Conservation (phyloP, 2,888 invertebrate species). For the Aporophyla lueneburgensis region DNA sequence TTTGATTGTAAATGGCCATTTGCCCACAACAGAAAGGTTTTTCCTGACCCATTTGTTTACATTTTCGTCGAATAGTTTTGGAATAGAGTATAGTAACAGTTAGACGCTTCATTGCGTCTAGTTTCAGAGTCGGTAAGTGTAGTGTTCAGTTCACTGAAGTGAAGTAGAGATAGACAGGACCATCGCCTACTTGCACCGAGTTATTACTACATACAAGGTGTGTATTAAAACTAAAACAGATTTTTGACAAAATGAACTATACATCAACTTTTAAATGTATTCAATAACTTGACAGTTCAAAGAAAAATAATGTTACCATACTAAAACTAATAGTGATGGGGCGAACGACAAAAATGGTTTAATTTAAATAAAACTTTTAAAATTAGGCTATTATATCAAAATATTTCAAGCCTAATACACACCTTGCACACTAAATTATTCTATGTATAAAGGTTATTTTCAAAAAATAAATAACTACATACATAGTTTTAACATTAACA, state of each 20-base stretch:
- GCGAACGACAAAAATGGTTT: too few species aligned
- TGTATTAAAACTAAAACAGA: slow-evolving; percentile 43
- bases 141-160: slow-evolving; percentile 23
- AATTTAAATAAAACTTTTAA: too few species aligned
- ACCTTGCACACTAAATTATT: slow-evolving; percentile 46
- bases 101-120: neutral
- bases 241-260: slow-evolving; percentile 4
- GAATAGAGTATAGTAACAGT: slow-evolving; percentile 16
- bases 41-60: neutral
- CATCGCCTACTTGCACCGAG: slow-evolving; percentile 59
- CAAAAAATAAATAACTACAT: slow-evolving; percentile 85
- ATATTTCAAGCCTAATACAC: slow-evolving; percentile 19
- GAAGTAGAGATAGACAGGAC: slow-evolving; percentile 50
- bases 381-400: neutral
- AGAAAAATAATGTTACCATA: too few species aligned
- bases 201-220: slow-evolving; percentile 57
- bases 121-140: slow-evolving; percentile 32
- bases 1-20: neutral
- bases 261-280: too few species aligned
- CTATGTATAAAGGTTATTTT: slow-evolving; percentile 85
- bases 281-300: too few species aligned
- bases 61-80: slow-evolving; percentile 12
- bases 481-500: slow-evolving; percentile 79
- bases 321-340: too few species aligned
- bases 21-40: too few species aligned